Evolutionary conservation across 1,140 invertebrate genomes (phyloP).

Genomic region (Zaprionus kolodkinae): DNA sequence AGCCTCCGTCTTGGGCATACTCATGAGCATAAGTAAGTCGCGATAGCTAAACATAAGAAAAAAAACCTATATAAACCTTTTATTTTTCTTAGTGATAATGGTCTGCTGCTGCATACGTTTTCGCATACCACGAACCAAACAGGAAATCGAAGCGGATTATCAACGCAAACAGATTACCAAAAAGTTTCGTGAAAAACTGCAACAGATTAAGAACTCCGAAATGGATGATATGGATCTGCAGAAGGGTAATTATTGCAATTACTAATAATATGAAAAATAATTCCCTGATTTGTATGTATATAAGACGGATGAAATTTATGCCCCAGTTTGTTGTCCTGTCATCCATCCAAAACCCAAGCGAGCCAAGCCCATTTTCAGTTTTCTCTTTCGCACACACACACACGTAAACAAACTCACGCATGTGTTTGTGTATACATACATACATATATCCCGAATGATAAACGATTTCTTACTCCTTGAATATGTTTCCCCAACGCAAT

Average conservation of each 20-base stretch:
- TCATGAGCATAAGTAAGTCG: slow-evolving; percentile 65
- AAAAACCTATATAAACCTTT: too few species aligned
- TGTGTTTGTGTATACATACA: slow-evolving; percentile 38
- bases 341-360: slow-evolving; percentile 58
- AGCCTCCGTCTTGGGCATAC: slow-evolving; percentile 86
- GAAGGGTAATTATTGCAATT: slow-evolving; percentile 86
- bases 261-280: not conserved
- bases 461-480: slow-evolving; percentile 54
- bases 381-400: slow-evolving; percentile 24
- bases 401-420: slow-evolving; percentile 55
- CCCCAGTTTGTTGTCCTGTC: slow-evolving; percentile 61
- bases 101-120: slow-evolving; percentile 94
- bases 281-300: slow-evolving; percentile 5
- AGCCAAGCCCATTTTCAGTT: slow-evolving; percentile 73
- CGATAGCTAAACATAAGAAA: too few species aligned
- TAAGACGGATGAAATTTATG: slow-evolving; percentile 17
- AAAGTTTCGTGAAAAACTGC: slow-evolving; percentile 92
- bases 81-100: slow-evolving; percentile 88
- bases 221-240: slow-evolving; percentile 93
- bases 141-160: slow-evolving; percentile 96
- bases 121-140: slow-evolving; percentile 94
- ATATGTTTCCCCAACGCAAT: slow-evolving; percentile 37
- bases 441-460: slow-evolving; percentile 64
- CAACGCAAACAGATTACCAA: slow-evolving; percentile 92
- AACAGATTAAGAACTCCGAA: slow-evolving; percentile 92